Conservation (phyloP, 2,888 invertebrate genomes). For the Trissolcus japonicus region DNA sequence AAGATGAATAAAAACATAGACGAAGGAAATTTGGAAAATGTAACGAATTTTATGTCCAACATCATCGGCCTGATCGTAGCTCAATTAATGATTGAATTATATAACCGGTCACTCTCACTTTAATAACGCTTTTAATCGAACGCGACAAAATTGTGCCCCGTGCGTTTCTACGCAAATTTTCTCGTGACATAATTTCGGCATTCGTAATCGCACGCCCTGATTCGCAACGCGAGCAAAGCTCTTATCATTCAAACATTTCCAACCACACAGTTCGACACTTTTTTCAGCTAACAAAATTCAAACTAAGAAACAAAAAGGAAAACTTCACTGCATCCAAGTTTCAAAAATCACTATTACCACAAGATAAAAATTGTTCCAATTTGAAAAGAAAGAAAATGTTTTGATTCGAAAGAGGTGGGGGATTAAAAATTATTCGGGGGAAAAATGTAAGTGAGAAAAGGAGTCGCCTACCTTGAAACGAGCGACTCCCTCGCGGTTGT, state of each 20-base stretch:
- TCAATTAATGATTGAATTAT: constrained; percentile 41
- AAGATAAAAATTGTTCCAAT: no score
- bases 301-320: neutral
- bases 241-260: neutral
- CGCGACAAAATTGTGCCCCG: constrained; percentile 19
- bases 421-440: neutral
- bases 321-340: no score
- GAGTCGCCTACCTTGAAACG: constrained; percentile 68
- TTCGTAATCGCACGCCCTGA: neutral
- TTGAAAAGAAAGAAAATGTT: no score
- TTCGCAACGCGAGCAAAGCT: no score
- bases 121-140: constrained; percentile 23
- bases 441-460: constrained; percentile 5
- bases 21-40: no score
- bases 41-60: no score
- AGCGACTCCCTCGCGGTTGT: constrained; percentile 70
- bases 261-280: neutral
- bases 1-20: no score
- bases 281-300: neutral
- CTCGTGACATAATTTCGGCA: constrained; percentile 6
- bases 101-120: constrained; percentile 48
- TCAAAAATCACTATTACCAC: no score
- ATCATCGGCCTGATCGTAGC: constrained; percentile 1
- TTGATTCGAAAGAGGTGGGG: neutral
- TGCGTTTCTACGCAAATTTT: constrained; percentile 10